Evolutionary conservation across 1,140 invertebrate genomes (phyloP), one percentile per base, ranked within the genome.

Genomic region (Oreohelix idahoensis): DNA sequence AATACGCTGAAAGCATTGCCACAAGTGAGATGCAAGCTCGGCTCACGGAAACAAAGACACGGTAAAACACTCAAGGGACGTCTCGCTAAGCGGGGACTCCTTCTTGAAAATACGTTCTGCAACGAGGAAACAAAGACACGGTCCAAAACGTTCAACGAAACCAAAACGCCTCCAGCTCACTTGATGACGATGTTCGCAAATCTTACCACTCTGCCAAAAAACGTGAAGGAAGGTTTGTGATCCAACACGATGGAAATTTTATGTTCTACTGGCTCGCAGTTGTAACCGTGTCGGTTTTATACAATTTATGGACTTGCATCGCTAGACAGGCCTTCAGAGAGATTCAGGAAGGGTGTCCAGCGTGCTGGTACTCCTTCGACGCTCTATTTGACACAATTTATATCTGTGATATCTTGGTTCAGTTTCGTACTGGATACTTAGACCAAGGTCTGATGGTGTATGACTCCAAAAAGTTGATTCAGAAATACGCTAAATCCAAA

Each of bases 261-360:
- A 97, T 97, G 93, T 98, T 98, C 93, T 97, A 97, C 90, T 99
- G 97, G 98, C 94, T 98, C 83, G 96, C 97, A 94, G 90, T 98
- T 36, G 93, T 98, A 83, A 97, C 97, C 29, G 90, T 95, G 74
- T 97, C 97, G 90, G 96, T 98, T 84, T 94, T 98, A 38, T 98
- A 99, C 93, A 98, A 99, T 93, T 93, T 98, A 38, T 99, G 98
- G 98, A 97, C 97, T 17, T 94, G 97, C 42, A 98, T 99, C 87
- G 97, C 98, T 36, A 94, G 98, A 32, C 96, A 98, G 93, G 98
- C 97, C 89, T 96, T 99, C 92, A 96, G 97, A 36, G 97, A 98
- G 90, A 94, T 98, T 74, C 96, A 97, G 93, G 29, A 84, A 20
- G 85, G 87, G 2, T 87, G 88, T 76, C 94, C 95, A 36, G 93